Conservation (phyloP, 1,140 invertebrate species). For the Zaprionus ghesquierei region DNA sequence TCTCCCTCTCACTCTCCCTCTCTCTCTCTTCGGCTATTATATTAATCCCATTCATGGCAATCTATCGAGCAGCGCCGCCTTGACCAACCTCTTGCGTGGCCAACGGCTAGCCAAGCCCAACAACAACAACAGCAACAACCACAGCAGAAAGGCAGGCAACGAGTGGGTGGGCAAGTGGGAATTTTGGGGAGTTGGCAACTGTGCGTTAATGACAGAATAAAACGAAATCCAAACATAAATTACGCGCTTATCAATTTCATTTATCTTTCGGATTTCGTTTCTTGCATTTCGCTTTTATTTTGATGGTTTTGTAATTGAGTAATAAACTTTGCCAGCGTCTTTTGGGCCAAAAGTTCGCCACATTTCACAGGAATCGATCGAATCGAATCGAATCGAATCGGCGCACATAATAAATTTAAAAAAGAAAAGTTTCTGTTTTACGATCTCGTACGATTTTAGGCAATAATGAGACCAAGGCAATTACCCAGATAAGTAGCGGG, state of each 20-base stretch:
- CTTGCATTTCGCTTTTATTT: conserved; percentile 64
- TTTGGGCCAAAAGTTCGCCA: conserved; percentile 47
- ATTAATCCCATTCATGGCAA: conserved; percentile 4
- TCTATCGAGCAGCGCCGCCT: background rate
- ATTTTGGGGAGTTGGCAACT: conserved; percentile 48
- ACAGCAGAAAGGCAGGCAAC: background rate
- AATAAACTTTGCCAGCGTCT: conserved; percentile 75
- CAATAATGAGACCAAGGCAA: conserved; percentile 49
- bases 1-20: background rate
- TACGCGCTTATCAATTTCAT: conserved; percentile 82
- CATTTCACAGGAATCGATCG: background rate
- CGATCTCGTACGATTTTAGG: background rate
- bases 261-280: conserved; percentile 78
- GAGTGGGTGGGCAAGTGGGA: background rate
- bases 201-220: conserved; percentile 81
- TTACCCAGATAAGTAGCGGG: conserved; percentile 16
- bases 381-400: conserved; percentile 2
- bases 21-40: background rate
- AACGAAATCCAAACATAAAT: conserved; percentile 82
- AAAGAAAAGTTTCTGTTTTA: too few species aligned
- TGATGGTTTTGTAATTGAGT: conserved; percentile 82
- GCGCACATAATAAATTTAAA: conserved; percentile 66
- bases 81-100: conserved; percentile 1
- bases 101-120: conserved; percentile 16
- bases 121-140: conserved; percentile 14